Evolutionary conservation across 1,140 invertebrate species (phyloP).

Genomic region (Dinoponera quadriceps): DNA sequence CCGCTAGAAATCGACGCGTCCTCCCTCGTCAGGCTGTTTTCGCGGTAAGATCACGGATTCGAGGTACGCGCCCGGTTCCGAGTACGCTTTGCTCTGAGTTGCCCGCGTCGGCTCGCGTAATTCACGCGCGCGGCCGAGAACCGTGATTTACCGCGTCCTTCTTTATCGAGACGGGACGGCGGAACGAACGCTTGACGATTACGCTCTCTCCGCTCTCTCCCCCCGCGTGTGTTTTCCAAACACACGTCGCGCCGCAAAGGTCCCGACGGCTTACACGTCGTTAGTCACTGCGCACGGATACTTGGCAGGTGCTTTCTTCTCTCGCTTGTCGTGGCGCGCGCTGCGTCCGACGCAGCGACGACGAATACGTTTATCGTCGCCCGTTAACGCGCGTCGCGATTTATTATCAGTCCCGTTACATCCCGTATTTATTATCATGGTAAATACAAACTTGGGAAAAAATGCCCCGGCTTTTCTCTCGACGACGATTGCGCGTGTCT

Average conservation of each 20-base stretch:
- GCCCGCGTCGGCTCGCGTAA: neutral
- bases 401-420: conserved; percentile 1
- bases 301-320: neutral
- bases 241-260: conserved; percentile 14
- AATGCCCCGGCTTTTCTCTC: too few species aligned
- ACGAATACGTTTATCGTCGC: neutral
- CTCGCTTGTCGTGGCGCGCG: conserved; percentile 3
- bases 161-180: neutral
- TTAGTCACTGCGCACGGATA: conserved; percentile 21
- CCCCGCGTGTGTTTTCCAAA: conserved; percentile 31
- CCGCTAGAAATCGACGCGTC: too few species aligned
- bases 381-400: neutral
- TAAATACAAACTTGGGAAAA: neutral
- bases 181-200: conserved; percentile 29
- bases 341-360: neutral
- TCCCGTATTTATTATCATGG: neutral
- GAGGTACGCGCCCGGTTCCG: neutral
- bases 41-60: neutral
- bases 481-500: too few species aligned
- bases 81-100: neutral
- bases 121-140: neutral
- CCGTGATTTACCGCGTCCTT: neutral
- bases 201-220: neutral
- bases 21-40: neutral
- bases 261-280: conserved; percentile 44